A percentile compares a stretch with the other conserved stretches of the same genome.
Evolutionary conservation across 2,797 vertebrate species (phyloP).

Genomic region (Hemibagrus guttatus): DNA sequence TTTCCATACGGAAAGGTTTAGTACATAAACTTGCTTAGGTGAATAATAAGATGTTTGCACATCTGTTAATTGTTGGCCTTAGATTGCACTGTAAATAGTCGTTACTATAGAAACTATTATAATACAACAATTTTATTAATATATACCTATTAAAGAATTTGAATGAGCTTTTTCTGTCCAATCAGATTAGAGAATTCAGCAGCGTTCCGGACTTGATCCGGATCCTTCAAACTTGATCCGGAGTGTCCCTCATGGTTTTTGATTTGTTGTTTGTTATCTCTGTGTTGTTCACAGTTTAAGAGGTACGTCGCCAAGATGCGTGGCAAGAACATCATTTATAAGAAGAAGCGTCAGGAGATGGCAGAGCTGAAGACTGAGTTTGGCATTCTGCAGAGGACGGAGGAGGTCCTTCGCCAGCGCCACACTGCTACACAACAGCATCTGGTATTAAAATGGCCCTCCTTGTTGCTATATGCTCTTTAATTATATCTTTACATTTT

Average conservation of each 20-base stretch:
- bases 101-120: not conserved
- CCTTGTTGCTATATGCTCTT: not conserved
- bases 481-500: not conserved
- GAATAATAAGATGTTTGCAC: not conserved
- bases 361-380: conserved; percentile 85
- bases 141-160: not conserved
- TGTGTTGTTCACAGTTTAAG: conserved; percentile 79
- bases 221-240: not conserved
- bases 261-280: not conserved
- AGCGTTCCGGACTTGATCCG: too few species aligned
- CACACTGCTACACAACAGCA: conserved; percentile 84
- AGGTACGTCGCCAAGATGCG: conserved; percentile 89
- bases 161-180: not conserved
- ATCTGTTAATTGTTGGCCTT: not conserved
- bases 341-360: conserved; percentile 89
- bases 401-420: conserved; percentile 87
- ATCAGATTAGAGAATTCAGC: not conserved
- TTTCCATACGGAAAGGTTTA: not conserved
- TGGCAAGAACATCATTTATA: conserved; percentile 86
- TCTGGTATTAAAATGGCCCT: conserved; percentile 77
- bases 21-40: not conserved
- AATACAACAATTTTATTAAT: not conserved
- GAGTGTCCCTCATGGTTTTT: not conserved
- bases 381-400: conserved; percentile 89
- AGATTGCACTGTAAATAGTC: not conserved